A percentile compares a stretch with the other conserved stretches of the same genome.
These are phyloP conservation scores for Nemurella pictetii DNA, from an alignment of 2,888 invertebrate genomes.

Conservation along the genomic window DNA sequence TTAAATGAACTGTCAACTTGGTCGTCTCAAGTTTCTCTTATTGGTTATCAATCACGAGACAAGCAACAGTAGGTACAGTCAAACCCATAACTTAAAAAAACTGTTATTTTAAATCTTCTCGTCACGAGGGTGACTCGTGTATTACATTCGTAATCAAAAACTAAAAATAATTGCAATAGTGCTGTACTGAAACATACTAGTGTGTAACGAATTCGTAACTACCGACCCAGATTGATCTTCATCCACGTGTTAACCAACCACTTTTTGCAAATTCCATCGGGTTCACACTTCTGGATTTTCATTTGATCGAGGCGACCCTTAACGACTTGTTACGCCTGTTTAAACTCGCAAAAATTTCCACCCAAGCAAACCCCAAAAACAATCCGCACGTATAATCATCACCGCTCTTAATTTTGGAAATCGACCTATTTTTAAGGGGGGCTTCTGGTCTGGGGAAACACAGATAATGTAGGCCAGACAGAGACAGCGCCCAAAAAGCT, in stretches of 20 bases:
- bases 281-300: too few relatives aligned
- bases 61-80: too few relatives aligned
- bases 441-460: not conserved
- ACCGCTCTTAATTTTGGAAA: not conserved
- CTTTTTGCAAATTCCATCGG: too few relatives aligned
- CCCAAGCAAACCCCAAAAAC: too few relatives aligned
- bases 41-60: not conserved
- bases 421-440: not conserved
- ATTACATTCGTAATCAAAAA: not conserved
- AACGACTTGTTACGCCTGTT: too few relatives aligned
- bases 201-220: too few relatives aligned
- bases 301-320: too few relatives aligned
- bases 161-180: too few relatives aligned
- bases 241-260: too few relatives aligned
- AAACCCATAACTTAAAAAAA: not conserved
- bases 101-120: not conserved
- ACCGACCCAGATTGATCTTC: too few relatives aligned
- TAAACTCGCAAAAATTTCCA: too few relatives aligned
- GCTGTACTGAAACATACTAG: too few relatives aligned
- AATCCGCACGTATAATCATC: not conserved
- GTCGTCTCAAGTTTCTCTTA: not conserved
- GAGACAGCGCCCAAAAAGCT: not conserved
- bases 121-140: not conserved
- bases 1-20: not conserved
- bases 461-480: not conserved